Evolutionary conservation across 2,113 vertebrate genomes (phyloP).

Genomic region (Clinocottus analis): DNA sequence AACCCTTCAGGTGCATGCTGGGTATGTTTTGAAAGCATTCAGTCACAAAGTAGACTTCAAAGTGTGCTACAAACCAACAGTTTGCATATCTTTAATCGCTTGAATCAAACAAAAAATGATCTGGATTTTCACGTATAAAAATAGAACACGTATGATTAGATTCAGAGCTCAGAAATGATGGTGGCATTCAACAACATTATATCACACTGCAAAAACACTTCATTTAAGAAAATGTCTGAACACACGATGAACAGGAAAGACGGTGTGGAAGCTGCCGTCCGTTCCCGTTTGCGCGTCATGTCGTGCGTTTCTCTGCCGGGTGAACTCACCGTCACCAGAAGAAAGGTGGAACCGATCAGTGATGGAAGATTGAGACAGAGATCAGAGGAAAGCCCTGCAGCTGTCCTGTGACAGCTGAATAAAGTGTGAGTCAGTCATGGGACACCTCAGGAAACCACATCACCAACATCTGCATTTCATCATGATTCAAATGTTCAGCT

Average conservation of each 20-base stretch:
- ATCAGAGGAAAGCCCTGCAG: neutral
- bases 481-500: neutral
- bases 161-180: neutral
- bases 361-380: neutral
- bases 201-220: neutral
- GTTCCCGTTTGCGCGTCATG: neutral
- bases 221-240: neutral
- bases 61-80: neutral
- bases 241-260: neutral
- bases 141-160: constrained; percentile 21
- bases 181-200: neutral
- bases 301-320: neutral
- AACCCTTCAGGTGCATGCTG: constrained; percentile 6
- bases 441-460: neutral
- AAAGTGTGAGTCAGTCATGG: neutral
- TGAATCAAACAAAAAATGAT: neutral
- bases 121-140: constrained; percentile 34
- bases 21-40: neutral
- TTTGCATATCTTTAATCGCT: neutral
- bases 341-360: neutral
- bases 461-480: neutral
- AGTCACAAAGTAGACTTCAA: neutral
- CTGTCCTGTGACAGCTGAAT: neutral
- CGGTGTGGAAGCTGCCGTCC: neutral
- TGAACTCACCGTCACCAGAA: neutral